A percentile compares a stretch with the other conserved stretches of the same genome.
Conservation (phyloP, 2,888 invertebrate genomes). For the Autographa pulchrina region DNA sequence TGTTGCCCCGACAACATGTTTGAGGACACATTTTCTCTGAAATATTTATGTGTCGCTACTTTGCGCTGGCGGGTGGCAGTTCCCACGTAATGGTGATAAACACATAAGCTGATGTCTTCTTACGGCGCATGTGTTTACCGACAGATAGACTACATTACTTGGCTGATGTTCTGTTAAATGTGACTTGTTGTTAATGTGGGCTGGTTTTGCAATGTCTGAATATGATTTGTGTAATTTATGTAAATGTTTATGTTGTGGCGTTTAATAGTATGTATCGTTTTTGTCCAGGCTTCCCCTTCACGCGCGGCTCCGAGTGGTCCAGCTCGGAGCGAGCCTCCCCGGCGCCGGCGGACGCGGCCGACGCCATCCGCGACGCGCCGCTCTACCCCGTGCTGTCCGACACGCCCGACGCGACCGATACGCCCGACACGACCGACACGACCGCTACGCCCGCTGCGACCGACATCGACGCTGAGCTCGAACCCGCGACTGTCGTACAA, state of each 20-base stretch:
- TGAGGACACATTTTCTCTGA: slow-evolving; percentile 8
- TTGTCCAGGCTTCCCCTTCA: slow-evolving; percentile 33
- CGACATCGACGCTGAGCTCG: slow-evolving; percentile 27
- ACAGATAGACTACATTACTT: slow-evolving; percentile 6
- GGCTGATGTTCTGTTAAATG: not conserved
- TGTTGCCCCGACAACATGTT: slow-evolving; percentile 13
- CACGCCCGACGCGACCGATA: slow-evolving; percentile 22
- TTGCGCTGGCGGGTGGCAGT: not conserved
- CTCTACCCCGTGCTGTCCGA: slow-evolving; percentile 74
- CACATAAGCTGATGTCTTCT: slow-evolving; percentile 7
- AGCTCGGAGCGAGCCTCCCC: slow-evolving; percentile 42
- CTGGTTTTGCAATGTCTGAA: not conserved
- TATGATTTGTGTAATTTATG: not conserved
- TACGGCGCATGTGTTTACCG: slow-evolving; percentile 5
- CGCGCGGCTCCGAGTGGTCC: slow-evolving; percentile 35
- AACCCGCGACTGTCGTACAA: slow-evolving; percentile 69
- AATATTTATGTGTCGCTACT: slow-evolving; percentile 32
- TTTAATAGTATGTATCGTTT: not conserved
- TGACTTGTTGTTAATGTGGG: not conserved
- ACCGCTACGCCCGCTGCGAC: slow-evolving; percentile 47
- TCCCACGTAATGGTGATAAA: slow-evolving; percentile 6
- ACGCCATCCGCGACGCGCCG: slow-evolving; percentile 78
- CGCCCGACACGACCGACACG: slow-evolving; percentile 15
- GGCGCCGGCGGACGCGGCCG: slow-evolving; percentile 58
- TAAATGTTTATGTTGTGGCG: not conserved